Evolutionary conservation across 2,888 invertebrate species (phyloP).

Genomic region (Hydroisotoma schaefferi): DNA sequence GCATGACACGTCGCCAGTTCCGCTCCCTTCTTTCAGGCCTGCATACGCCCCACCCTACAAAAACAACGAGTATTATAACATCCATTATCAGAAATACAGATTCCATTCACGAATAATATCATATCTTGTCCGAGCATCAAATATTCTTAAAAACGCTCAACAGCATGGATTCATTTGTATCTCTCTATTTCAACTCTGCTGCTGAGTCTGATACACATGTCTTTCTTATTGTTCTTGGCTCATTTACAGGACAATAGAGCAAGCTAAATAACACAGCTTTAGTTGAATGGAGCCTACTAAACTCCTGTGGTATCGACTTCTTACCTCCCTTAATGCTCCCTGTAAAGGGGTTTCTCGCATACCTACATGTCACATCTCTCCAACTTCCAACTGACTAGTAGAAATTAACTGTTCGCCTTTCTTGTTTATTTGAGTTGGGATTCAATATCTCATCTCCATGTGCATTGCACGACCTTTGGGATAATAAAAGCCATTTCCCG

Average conservation of each 20-base stretch:
- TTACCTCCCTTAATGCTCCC: not conserved
- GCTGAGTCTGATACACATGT: conserved; percentile 2
- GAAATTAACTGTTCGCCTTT: conserved; percentile 11
- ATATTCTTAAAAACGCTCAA: conserved; percentile 15
- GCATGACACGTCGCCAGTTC: conserved; percentile 80
- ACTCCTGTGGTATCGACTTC: too few species aligned
- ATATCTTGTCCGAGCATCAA: conserved; percentile 23
- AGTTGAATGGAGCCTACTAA: too few species aligned
- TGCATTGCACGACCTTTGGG: not conserved
- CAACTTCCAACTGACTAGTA: conserved; percentile 2
- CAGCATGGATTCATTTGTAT: conserved; percentile 9
- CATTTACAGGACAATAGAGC: conserved; percentile 14
- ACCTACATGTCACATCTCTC: conserved; percentile 11
- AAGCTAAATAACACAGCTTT: too few species aligned
- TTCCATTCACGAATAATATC: conserved; percentile 43
- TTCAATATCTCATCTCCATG: conserved; percentile 8
- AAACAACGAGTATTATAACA: conserved; percentile 38
- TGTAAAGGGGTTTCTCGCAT: not conserved
- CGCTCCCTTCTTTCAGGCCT: conserved; percentile 70
- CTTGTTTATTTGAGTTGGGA: conserved; percentile 1
- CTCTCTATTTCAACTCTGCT: conserved; percentile 2
- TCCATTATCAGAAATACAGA: conserved; percentile 48
- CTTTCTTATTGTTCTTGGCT: conserved; percentile 7
- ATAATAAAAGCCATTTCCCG: too few species aligned
- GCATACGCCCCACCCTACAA: conserved; percentile 49